Percentiles rank a stretch among this genome's conserved stretches.
These are phyloP conservation scores for Zosterops hypoxanthus DNA, from an alignment of 2,113 vertebrate genomes.

Conservation along the genomic window DNA sequence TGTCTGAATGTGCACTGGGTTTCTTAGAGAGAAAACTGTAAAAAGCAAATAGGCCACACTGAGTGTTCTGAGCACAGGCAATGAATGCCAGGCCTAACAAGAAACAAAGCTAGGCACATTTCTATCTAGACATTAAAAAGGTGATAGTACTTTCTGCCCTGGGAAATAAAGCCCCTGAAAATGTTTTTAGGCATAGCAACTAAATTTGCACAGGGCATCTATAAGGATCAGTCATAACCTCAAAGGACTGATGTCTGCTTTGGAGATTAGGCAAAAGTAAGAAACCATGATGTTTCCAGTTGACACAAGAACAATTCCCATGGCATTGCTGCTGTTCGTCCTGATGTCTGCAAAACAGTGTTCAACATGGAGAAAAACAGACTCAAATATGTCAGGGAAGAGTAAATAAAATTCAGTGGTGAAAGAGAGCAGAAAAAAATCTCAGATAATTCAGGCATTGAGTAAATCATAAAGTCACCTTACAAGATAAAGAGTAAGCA, in stretches of 20 bases:
- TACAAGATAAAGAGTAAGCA: not conserved
- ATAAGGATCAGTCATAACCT: not conserved
- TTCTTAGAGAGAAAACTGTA: not conserved
- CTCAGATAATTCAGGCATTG: not conserved
- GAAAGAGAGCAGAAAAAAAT: not conserved
- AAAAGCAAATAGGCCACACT: not conserved
- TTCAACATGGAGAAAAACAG: not conserved
- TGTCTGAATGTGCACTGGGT: not conserved
- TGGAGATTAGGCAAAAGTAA: not conserved
- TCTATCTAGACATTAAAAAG: not conserved
- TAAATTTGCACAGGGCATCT: not conserved
- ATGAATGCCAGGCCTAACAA: not conserved
- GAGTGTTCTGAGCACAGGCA: not conserved
- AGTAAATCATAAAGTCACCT: not conserved
- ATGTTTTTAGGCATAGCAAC: not conserved
- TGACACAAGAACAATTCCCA: not conserved
- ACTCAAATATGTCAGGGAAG: not conserved
- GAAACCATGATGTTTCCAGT: not conserved
- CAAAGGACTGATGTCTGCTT: not conserved
- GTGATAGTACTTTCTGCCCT: rapidly evolving
- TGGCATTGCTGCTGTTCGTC: not conserved
- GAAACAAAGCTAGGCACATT: not conserved
- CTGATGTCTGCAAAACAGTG: not conserved
- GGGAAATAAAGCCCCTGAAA: not conserved
- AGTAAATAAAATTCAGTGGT: not conserved